Evolutionary conservation across 1,140 invertebrate species (phyloP), one percentile per base, ranked within the genome.

Genomic region (Xylocopa sonorina): DNA sequence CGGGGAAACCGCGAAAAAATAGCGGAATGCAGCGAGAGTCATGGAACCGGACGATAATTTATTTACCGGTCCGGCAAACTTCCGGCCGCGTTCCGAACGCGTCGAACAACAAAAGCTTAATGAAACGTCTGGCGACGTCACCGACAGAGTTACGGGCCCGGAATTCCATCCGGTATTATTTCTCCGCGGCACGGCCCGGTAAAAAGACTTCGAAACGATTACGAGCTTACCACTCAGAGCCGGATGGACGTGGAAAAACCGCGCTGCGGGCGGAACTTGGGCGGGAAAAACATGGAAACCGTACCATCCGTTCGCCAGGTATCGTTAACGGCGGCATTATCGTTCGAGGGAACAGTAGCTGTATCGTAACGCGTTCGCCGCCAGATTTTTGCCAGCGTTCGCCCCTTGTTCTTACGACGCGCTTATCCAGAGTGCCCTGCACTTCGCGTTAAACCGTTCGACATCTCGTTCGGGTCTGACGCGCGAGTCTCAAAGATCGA

Each of bases 101-200:
- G 50, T 41, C 38, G 62, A 57, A 34, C 62, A 34, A 48, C 74
- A 34, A 74, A 74, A 83, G 80, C 80, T 64, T 79, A 78, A 83
- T 73, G 82, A 83, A 82, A 83, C 75, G 75, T 81, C 79, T 76
- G 79, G 73, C 51, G 46, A 67, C 63, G 81, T 81, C 79, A 62
- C 50, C 41, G 18, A 55, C 38, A 71, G 73, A 83, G 58, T 81
- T 76, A 83, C 72, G 81, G 67, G 60, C 58, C 46, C 9, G 24
- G 18, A 41, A 62, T 66, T 34, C 67, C 78, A 29, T 50, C 41
- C 79, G 57, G 6, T 62, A 62, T 73, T 73, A 73, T 79, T 72
- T 62, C 24, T 5, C 38, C 34, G 21, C 10, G 68, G 12, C 12
- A 21, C 18, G 32, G 9, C 14, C 48, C 12, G 38, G 38, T 64